phyloP scores from a whole-genome alignment of 1,140 invertebrate species.

The Schmidtea mediterranea region DNA sequence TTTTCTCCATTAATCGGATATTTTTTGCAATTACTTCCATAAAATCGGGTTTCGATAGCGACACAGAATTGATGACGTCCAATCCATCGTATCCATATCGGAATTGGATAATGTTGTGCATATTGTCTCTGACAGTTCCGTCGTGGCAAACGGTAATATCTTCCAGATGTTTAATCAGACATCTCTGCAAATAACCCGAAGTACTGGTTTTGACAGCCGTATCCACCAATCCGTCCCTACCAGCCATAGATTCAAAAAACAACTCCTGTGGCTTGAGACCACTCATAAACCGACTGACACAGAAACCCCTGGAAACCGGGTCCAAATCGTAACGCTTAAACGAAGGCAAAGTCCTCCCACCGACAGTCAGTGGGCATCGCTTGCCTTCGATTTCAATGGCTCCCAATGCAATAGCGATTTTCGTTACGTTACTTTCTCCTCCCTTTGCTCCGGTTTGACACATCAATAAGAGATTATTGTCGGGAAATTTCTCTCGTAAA shows the following conservation, averaged over 20 bases:
- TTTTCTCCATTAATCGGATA: too few species aligned
- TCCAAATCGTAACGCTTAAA: constrained; percentile 70
- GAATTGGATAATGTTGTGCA: constrained; percentile 73
- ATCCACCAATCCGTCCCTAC: constrained; percentile 78
- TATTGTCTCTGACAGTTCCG: constrained; percentile 69
- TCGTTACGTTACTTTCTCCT: constrained; percentile 75
- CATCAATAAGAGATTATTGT: constrained; percentile 88
- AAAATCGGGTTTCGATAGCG: too few species aligned
- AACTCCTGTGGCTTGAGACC: constrained; percentile 88
- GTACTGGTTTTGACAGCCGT: constrained; percentile 97
- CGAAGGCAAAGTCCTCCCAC: constrained; percentile 64
- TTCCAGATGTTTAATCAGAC: constrained; percentile 60
- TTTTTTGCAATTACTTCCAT: too few species aligned
- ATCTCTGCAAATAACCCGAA: constrained; percentile 77
- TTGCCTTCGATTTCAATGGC: constrained; percentile 96
- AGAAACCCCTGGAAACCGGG: constrained; percentile 84
- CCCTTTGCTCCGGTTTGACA: constrained; percentile 93
- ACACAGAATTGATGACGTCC: too few species aligned
- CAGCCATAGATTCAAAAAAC: constrained; percentile 95
- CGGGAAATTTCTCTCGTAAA: constrained; percentile 67
- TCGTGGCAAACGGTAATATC: constrained; percentile 87
- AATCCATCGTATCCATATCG: constrained; percentile 75
- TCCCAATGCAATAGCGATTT: constrained; percentile 78
- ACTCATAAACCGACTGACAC: constrained; percentile 86
- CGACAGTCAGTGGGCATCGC: constrained; percentile 69